These are phyloP conservation scores for Nymphalis urticae DNA, from an alignment of 2,888 invertebrate genomes.

Conservation along the genomic window DNA sequence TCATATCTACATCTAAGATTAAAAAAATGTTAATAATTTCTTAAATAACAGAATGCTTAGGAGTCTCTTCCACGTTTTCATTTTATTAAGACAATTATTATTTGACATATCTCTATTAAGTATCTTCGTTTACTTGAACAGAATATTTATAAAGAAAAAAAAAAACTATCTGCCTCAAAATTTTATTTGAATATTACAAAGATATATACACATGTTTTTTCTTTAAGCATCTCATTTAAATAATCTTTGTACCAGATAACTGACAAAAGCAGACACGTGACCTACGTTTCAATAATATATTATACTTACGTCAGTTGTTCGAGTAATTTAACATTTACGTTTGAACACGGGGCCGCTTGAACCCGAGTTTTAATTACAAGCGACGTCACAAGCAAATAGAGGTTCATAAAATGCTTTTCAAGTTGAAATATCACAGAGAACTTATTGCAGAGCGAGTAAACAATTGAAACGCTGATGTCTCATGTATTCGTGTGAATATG, in stretches of 20 bases:
- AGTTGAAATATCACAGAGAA: slow-evolving; percentile 46
- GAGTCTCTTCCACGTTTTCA: not conserved
- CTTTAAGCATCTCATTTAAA: slow-evolving; percentile 1
- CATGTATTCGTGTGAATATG: slow-evolving; percentile 39
- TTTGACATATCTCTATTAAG: slow-evolving; percentile 6
- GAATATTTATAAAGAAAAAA: slow-evolving; percentile 8
- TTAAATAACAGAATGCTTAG: not conserved
- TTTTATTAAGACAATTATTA: not conserved
- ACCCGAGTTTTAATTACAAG: slow-evolving; percentile 49
- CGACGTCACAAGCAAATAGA: slow-evolving; percentile 45
- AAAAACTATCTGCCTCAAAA: slow-evolving; percentile 1
- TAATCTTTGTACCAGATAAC: not conserved
- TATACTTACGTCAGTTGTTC: not conserved
- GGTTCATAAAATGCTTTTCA: slow-evolving; percentile 40
- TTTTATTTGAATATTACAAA: slow-evolving; percentile 3
- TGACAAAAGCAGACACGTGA: slow-evolving; percentile 11
- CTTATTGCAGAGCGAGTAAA: slow-evolving; percentile 49
- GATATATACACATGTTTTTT: slow-evolving; percentile 1
- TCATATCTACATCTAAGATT: not conserved
- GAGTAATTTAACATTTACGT: slow-evolving; percentile 1
- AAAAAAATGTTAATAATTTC: not conserved
- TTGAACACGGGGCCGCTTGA: slow-evolving; percentile 30
- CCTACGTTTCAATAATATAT: slow-evolving; percentile 5
- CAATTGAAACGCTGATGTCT: slow-evolving; percentile 56
- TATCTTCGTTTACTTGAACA: slow-evolving; percentile 1